Evolutionary conservation across 53 echinoderm and acorn worm genomes (phyloP), one percentile per base, ranked within the genome.

Genomic region (Holothuria scabra): DNA sequence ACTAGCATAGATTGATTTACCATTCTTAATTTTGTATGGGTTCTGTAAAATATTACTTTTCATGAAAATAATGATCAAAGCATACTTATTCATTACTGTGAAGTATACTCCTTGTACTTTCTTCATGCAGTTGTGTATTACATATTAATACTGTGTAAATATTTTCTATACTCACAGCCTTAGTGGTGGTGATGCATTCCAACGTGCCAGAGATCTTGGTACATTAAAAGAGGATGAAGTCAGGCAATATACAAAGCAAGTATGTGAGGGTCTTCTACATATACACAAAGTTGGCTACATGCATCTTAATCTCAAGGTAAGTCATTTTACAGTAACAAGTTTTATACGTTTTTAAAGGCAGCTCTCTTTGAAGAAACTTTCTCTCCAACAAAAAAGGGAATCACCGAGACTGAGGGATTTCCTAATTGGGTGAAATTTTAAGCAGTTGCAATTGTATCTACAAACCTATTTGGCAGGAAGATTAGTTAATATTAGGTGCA

Each of bases 231-330:
- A 97, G 57, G 94, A 90, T 13, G 94, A 95, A 56, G 94, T 97
- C 46, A 90, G 92, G 26, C 84, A 86, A 25, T 92, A 94, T 58
- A 94, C 99, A 56, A 94, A 86, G 24, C 99, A 99, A 79, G 94
- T 99, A 69, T 93, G 92, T 37, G 95, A 99, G 55, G 99, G 99
- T 49, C 87, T 99, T 18, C 90, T 92, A 64, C 91, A 95, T 80
- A 93, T 99, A 56, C 99, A 99, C 74, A 92, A 86, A 48, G 92
- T 88, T 81, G 95, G 92, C 86, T 90, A 94, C 95, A 99, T 99
- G 99, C 94, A 99, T 95, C 89, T 99, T 21, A 94, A 92, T 67
- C 93, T 99, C 46, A 99, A 91, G 93, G 99, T 99, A 64, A 65
- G 84, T 76, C 8, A 16, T 10, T 7, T 44, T 10, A 44, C 5